Percentiles rank a stretch among this genome's conserved stretches.
These are phyloP conservation scores for Plumapathes pennacea DNA, from an alignment of 92 coral and sea anemone genomes.

Conservation along the genomic window DNA sequence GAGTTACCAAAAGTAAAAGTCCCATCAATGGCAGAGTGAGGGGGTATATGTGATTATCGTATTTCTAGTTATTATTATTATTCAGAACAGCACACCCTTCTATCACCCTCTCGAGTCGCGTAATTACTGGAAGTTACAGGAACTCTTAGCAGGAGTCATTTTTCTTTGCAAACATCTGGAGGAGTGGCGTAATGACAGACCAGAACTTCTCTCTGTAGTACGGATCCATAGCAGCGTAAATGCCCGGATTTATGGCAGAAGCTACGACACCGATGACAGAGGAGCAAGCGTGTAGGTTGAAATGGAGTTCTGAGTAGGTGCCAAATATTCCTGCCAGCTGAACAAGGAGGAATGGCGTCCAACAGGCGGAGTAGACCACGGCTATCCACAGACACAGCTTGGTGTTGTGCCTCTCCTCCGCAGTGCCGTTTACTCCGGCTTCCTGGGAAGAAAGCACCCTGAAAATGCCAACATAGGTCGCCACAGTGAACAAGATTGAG, in stretches of 20 bases:
- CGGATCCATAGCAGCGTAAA: conserved; percentile 76
- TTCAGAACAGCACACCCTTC: no score
- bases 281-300: conserved; percentile 92
- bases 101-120: no score
- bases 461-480: conserved; percentile 45
- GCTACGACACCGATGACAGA: conserved; percentile 92
- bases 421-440: conserved; percentile 65
- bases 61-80: no score
- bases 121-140: no score
- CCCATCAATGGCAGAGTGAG: no score
- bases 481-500: conserved; percentile 60
- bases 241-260: conserved; percentile 75
- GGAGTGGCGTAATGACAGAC: no score
- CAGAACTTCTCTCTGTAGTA: conserved; percentile 43
- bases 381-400: conserved; percentile 82
- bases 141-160: no score
- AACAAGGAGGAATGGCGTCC: conserved; percentile 90
- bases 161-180: no score
- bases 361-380: conserved; percentile 74
- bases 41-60: no score
- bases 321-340: conserved; percentile 85
- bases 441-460: conserved; percentile 32
- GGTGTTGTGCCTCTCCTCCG: conserved; percentile 75
- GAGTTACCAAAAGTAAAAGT: no score
- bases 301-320: conserved; percentile 74